These are phyloP conservation scores for Hemibagrus wyckioides DNA, from an alignment of 2,113 vertebrate genomes.

Conservation along the genomic window DNA sequence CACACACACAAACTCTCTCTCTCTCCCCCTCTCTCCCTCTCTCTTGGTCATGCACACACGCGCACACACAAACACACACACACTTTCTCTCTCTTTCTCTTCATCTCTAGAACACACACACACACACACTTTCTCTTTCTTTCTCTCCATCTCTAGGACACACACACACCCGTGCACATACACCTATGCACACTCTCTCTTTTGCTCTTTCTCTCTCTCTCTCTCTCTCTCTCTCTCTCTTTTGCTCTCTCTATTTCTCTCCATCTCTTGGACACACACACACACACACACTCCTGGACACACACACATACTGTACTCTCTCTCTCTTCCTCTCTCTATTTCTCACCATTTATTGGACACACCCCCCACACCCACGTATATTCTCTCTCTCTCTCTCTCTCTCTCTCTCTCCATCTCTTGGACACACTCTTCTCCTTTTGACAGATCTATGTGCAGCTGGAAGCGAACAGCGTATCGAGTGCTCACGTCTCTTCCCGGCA, in stretches of 20 bases:
- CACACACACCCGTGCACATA: too few relatives aligned
- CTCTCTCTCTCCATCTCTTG: neutral
- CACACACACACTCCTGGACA: neutral
- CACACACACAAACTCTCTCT: too few relatives aligned
- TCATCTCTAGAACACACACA: too few relatives aligned
- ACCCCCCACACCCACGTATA: too few relatives aligned
- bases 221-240: neutral
- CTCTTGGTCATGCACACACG: too few relatives aligned
- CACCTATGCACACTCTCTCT: too few relatives aligned
- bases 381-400: neutral
- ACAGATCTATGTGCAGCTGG: conserved; percentile 48
- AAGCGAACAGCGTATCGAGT: conserved; percentile 37
- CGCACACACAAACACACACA: too few relatives aligned
- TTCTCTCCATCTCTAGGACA: neutral
- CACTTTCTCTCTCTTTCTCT: too few relatives aligned
- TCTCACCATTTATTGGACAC: neutral
- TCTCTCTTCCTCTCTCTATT: neutral
- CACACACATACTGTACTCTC: neutral
- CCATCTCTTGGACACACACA: too few relatives aligned
- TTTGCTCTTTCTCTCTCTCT: neutral
- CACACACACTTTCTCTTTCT: neutral
- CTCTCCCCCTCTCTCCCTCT: too few relatives aligned
- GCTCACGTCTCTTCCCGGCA: conserved; percentile 27
- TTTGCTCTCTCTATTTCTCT: too few relatives aligned
- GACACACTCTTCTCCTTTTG: conserved; percentile 9